Conservation (phyloP, 2,888 invertebrate species). For the Oscheius sp. region DNA sequence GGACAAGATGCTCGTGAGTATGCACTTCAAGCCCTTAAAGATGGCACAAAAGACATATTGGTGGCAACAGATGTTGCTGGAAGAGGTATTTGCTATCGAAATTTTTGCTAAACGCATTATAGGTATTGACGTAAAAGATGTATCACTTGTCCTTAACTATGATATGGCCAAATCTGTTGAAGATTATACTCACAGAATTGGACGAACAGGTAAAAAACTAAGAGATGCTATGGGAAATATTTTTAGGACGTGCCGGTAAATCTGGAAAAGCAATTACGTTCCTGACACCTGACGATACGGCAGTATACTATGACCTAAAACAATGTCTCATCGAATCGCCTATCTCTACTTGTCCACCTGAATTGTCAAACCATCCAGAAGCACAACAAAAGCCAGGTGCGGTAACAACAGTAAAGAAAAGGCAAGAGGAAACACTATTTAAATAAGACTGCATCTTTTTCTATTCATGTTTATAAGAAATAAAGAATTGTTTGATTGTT, state of each 20-base stretch:
- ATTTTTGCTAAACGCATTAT: not conserved
- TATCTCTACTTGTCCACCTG: slow-evolving; percentile 73
- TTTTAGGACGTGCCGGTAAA: slow-evolving; percentile 93
- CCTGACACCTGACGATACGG: slow-evolving; percentile 94
- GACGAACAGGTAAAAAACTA: slow-evolving; percentile 82
- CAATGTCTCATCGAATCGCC: slow-evolving; percentile 76
- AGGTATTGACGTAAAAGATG: slow-evolving; percentile 99
- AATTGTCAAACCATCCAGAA: slow-evolving; percentile 95
- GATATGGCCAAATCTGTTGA: slow-evolving; percentile 99
- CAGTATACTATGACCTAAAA: slow-evolving; percentile 94
- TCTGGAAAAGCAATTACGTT: slow-evolving; percentile 94
- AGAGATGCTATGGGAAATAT: not conserved
- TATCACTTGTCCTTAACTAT: slow-evolving; percentile 97
- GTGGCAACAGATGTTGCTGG: slow-evolving; percentile 99
- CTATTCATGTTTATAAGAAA: too few species aligned
- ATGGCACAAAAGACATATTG: slow-evolving; percentile 93
- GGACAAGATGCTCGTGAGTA: slow-evolving; percentile 81
- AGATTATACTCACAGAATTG: slow-evolving; percentile 84
- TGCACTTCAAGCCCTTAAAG: slow-evolving; percentile 93
- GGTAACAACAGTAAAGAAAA: slow-evolving; percentile 79
- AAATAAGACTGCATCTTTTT: slow-evolving; percentile 21
- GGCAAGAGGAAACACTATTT: slow-evolving; percentile 58
- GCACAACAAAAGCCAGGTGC: slow-evolving; percentile 96
- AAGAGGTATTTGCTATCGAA: slow-evolving; percentile 74
- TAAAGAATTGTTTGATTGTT: not conserved